Conservation (phyloP, 2,797 vertebrate species). For the Orientallactaga sibirica region DNA sequence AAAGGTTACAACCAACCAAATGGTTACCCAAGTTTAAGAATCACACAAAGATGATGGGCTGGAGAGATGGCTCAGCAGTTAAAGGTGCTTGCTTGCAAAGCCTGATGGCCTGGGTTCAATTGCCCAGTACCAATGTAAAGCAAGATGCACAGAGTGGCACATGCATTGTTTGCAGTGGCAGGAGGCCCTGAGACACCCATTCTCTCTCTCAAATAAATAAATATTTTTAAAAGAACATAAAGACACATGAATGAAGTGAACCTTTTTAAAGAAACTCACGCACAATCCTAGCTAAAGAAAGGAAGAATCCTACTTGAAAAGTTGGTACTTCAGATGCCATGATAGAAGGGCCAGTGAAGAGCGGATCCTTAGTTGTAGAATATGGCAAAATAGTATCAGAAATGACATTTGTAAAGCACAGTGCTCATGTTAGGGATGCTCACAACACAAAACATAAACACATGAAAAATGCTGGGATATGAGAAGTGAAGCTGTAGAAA, state of each 20-base stretch:
- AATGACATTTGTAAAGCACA: not conserved
- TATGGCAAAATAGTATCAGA: not conserved
- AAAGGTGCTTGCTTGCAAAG: too few relatives aligned
- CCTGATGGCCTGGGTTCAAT: too few relatives aligned
- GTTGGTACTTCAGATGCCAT: not conserved
- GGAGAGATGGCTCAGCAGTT: too few relatives aligned
- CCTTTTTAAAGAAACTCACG: not conserved
- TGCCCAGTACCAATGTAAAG: too few relatives aligned
- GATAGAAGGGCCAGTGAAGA: not conserved
- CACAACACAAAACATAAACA: not conserved
- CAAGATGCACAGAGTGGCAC: too few relatives aligned
- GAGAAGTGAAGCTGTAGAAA: not conserved
- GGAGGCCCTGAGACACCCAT: too few relatives aligned
- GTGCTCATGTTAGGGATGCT: not conserved
- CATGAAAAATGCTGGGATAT: not conserved
- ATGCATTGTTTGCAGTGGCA: too few relatives aligned
- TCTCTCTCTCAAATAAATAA: too few relatives aligned
- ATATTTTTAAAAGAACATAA: not conserved
- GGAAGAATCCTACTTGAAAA: not conserved
- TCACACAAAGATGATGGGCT: not conserved
- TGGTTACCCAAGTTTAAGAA: not conserved
- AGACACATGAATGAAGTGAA: not conserved
- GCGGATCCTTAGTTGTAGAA: constrained; percentile 2
- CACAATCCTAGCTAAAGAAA: not conserved
- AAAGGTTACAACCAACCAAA: not conserved